phyloP scores from a whole-genome alignment of 2,888 invertebrate genomes.

The Habrosyne pyritoides region DNA sequence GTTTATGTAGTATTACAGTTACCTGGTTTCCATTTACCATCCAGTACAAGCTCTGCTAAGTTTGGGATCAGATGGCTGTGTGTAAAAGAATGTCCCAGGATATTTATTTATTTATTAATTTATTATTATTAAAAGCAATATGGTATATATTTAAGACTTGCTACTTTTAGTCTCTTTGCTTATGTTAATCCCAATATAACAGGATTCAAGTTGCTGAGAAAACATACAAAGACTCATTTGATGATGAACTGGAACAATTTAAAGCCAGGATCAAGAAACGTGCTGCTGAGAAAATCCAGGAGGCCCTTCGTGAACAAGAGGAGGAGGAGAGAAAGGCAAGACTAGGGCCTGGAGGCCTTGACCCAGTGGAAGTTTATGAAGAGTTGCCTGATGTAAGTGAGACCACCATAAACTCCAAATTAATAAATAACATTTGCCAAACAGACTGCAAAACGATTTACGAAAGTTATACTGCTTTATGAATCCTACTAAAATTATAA shows the following conservation, averaged over 20 bases:
- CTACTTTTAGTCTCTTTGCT: constrained; percentile 18
- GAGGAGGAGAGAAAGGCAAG: constrained; percentile 93
- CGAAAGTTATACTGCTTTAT: too few relatives aligned
- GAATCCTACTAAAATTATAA: too few relatives aligned
- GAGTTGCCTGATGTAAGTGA: constrained; percentile 91
- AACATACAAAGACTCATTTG: constrained; percentile 96
- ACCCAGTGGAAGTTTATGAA: constrained; percentile 98
- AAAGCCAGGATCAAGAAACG: constrained; percentile 93
- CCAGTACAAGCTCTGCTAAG: too few relatives aligned
- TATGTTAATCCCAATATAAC: constrained; percentile 13
- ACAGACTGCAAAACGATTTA: too few relatives aligned
- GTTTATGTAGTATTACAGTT: too few relatives aligned
- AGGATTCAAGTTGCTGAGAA: constrained; percentile 97
- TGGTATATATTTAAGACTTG: constrained; percentile 10
- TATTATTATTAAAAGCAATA: background rate
- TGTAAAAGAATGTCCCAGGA: background rate
- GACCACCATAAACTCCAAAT: background rate
- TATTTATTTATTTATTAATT: background rate
- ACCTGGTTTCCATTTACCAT: too few relatives aligned
- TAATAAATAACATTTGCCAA: too few relatives aligned
- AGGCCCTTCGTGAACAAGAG: constrained; percentile 92
- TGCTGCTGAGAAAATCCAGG: constrained; percentile 93
- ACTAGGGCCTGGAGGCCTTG: constrained; percentile 98
- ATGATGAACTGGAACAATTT: constrained; percentile 95
- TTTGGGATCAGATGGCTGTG: too few relatives aligned